Evolutionary conservation across 2,113 vertebrate species (phyloP).

Genomic region (Prunella fulvescens): DNA sequence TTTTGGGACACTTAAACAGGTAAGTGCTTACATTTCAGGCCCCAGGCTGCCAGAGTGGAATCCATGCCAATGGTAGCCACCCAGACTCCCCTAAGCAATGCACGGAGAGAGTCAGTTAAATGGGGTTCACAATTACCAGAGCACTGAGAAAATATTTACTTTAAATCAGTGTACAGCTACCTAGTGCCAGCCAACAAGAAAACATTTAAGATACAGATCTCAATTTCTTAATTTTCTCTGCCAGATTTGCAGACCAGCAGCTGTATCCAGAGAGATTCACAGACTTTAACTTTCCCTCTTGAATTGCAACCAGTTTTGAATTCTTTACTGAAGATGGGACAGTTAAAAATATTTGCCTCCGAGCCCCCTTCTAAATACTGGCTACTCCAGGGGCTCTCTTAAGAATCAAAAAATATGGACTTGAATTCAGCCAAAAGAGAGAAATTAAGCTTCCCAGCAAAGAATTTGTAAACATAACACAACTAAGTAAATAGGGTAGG

Average conservation of each 20-base stretch:
- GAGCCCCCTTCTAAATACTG: neutral
- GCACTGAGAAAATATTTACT: neutral
- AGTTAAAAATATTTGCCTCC: constrained; percentile 22
- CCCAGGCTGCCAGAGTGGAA: constrained; percentile 50
- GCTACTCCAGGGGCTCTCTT: neutral
- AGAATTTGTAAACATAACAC: neutral
- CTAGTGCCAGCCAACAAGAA: neutral
- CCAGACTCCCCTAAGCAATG: constrained; percentile 53
- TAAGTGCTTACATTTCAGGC: constrained; percentile 49
- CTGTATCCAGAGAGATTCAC: neutral
- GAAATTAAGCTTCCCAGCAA: neutral
- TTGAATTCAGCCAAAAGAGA: neutral
- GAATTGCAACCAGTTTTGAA: neutral
- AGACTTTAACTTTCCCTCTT: neutral
- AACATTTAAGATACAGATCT: neutral
- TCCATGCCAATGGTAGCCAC: constrained; percentile 53
- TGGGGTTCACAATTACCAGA: neutral
- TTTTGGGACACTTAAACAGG: constrained; percentile 37
- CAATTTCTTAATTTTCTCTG: neutral
- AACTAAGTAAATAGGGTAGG: neutral
- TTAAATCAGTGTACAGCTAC: neutral
- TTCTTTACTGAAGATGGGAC: constrained; percentile 6
- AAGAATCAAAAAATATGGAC: neutral
- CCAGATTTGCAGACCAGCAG: neutral
- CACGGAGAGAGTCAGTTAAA: constrained; percentile 51